Conservation (phyloP, 2,797 vertebrate species). For the Rhabdophis nuchalis region DNA sequence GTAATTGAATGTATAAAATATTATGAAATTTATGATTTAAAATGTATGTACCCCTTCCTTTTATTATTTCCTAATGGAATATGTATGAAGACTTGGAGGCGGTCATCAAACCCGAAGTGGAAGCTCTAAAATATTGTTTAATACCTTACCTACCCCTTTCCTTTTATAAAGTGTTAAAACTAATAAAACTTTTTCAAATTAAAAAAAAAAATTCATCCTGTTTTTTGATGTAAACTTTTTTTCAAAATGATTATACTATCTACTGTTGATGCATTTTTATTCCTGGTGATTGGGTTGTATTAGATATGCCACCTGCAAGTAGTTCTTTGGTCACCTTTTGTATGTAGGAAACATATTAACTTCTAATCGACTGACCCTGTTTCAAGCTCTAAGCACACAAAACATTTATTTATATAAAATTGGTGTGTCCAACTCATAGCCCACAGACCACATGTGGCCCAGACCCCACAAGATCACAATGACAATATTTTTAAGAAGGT, state of each 20-base stretch:
- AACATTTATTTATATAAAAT: background rate
- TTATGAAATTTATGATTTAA: no score
- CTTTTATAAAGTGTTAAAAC: no score
- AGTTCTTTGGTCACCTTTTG: background rate
- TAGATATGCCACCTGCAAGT: background rate
- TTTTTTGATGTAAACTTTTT: background rate
- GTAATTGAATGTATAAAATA: no score
- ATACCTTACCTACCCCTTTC: no score
- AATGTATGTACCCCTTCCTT: no score
- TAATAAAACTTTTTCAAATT: no score
- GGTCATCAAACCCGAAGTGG: no score
- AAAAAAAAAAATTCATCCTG: no score
- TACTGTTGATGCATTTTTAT: background rate
- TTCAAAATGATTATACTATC: background rate
- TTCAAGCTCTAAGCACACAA: background rate
- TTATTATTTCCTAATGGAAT: no score
- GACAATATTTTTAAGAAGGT: background rate
- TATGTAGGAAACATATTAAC: background rate
- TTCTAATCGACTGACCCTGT: background rate
- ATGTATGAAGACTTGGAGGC: no score
- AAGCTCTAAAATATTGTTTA: no score
- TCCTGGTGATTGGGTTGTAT: background rate
- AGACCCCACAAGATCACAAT: background rate
- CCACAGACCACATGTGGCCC: background rate
- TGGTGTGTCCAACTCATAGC: background rate